These are phyloP conservation scores for Morone chrysops DNA, from an alignment of 2,113 vertebrate species.

Conservation along the genomic window DNA sequence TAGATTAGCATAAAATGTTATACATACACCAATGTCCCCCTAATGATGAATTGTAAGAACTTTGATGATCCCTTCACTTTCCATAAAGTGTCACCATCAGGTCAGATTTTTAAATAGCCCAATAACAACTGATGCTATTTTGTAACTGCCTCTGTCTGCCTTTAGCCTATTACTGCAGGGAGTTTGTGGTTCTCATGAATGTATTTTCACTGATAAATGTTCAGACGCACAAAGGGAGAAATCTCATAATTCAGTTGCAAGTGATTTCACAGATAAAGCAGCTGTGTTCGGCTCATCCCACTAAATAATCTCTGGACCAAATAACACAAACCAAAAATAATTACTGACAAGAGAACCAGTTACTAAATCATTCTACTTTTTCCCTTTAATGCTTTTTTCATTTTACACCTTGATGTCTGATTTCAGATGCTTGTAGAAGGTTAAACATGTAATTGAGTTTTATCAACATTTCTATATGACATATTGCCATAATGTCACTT, in stretches of 20 bases:
- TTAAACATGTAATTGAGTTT: not conserved
- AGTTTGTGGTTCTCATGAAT: slow-evolving; percentile 25
- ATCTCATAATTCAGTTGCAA: slow-evolving; percentile 2
- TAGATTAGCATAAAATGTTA: too few species aligned
- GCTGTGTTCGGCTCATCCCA: not conserved
- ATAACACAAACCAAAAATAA: not conserved
- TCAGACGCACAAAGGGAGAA: slow-evolving; percentile 9
- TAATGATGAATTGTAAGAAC: not conserved
- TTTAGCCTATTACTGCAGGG: slow-evolving; percentile 32
- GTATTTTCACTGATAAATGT: slow-evolving; percentile 23
- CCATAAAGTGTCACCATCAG: not conserved
- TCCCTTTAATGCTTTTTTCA: not conserved
- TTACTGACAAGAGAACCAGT: not conserved
- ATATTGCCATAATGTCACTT: too few species aligned
- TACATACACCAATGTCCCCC: not conserved
- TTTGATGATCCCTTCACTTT: not conserved
- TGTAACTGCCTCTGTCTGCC: slow-evolving; percentile 11
- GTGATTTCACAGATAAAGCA: slow-evolving; percentile 24
- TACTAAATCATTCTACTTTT: not conserved
- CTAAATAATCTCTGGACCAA: not conserved
- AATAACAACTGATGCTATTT: not conserved
- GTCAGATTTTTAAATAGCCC: not conserved
- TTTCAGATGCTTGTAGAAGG: not conserved
- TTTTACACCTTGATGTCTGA: not conserved
- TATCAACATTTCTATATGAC: not conserved